Conservation (phyloP, 2,888 invertebrate species). For the Agrochola macilenta region DNA sequence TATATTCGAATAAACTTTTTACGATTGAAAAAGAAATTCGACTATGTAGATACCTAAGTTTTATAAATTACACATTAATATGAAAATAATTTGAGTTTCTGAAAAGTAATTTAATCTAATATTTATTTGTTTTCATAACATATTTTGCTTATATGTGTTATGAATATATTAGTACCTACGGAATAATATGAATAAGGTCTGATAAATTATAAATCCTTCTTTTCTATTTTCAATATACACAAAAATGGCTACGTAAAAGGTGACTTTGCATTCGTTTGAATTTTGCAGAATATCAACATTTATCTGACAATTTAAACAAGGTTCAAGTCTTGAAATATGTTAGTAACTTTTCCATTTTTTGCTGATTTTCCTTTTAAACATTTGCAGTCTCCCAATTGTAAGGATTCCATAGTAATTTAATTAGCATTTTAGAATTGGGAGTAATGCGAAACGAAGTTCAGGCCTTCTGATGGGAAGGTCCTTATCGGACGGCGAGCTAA, state of each 20-base stretch:
- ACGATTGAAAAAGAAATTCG: not conserved
- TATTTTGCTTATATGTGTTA: no score
- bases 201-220: not conserved
- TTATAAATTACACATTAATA: not conserved
- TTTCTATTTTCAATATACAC: not conserved
- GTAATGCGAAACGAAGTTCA: not conserved
- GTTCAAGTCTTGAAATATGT: not conserved
- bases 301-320: not conserved
- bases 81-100: not conserved
- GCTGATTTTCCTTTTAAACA: not conserved
- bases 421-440: conserved; percentile 18
- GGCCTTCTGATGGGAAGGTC: not conserved
- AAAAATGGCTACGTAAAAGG: not conserved
- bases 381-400: conserved; percentile 5
- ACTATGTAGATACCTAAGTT: not conserved
- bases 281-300: not conserved
- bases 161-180: not conserved
- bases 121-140: not conserved
- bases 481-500: no score
- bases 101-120: not conserved
- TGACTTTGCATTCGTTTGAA: not conserved
- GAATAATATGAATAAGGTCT: not conserved
- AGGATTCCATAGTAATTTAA: conserved; percentile 11
- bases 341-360: conserved; percentile 12
- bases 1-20: not conserved